Evolutionary conservation across 2,888 invertebrate species (phyloP).

Genomic region (Pristionchus maxplancki): DNA sequence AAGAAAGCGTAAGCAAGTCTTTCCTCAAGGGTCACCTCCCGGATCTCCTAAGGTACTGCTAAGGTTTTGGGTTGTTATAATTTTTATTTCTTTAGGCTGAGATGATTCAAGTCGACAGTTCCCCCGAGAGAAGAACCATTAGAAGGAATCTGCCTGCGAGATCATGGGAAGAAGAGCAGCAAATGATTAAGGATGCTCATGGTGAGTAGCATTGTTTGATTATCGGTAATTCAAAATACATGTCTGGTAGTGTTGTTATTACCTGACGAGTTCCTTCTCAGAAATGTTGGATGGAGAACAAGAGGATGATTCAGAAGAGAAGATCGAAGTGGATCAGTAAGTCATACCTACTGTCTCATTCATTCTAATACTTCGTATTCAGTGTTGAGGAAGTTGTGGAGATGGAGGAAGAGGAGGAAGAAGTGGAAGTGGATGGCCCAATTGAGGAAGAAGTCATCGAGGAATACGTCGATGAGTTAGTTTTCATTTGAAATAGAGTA

Average conservation of each 20-base stretch:
- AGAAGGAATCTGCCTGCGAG: constrained; percentile 14
- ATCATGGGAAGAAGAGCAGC: constrained; percentile 43
- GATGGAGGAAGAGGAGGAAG: constrained; percentile 46
- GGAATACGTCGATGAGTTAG: constrained; percentile 45
- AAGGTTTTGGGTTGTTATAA: background rate
- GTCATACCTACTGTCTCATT: background rate
- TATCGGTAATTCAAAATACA: background rate
- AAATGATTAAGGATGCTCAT: constrained; percentile 28
- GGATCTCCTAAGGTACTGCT: constrained; percentile 3
- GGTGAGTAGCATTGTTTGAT: background rate
- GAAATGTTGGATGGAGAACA: constrained; percentile 7
- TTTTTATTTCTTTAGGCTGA: background rate
- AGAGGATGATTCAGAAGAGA: constrained; percentile 10
- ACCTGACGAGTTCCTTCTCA: background rate
- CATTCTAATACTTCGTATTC: background rate
- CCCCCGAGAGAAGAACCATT: background rate
- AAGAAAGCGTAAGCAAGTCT: constrained; percentile 48
- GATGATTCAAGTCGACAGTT: constrained; percentile 8
- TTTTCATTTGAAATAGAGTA: background rate
- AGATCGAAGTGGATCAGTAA: constrained; percentile 32
- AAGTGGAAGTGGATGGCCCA: constrained; percentile 44
- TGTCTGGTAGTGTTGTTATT: background rate
- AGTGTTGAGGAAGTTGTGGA: constrained; percentile 28
- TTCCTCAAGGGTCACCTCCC: constrained; percentile 30
- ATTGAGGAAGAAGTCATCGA: constrained; percentile 47